A percentile compares a stretch with the other conserved stretches of the same genome.
phyloP scores from a whole-genome alignment of 2,113 vertebrate genomes.

The Antennarius striatus region DNA sequence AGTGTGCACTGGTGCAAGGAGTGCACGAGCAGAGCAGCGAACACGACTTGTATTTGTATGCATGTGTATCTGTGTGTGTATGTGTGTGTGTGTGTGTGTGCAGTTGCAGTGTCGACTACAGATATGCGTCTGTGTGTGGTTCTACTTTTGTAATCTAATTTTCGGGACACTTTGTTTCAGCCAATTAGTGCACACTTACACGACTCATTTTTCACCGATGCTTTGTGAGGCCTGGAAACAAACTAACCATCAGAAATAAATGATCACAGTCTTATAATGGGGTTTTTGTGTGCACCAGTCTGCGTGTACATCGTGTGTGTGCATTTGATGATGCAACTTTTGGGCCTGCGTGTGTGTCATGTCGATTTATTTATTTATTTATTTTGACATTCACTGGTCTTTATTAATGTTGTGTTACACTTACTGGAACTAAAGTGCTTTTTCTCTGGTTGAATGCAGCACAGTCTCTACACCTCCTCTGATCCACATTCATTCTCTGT shows the following conservation, averaged over 20 bases:
- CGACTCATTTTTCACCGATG: constrained; percentile 46
- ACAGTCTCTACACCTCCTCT: constrained; percentile 1
- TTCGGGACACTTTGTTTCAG: constrained; percentile 34
- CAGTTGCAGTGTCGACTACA: constrained; percentile 2
- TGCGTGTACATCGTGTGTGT: neutral
- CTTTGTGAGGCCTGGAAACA: constrained; percentile 35
- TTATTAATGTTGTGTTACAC: constrained; percentile 16
- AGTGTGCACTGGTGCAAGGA: constrained; percentile 9
- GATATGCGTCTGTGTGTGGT: constrained; percentile 1
- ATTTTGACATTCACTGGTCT: constrained; percentile 40
- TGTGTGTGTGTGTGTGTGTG: constrained; percentile 8
- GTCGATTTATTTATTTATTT: neutral
- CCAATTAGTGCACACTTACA: constrained; percentile 49
- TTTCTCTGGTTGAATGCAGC: constrained; percentile 14
- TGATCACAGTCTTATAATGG: constrained; percentile 9
- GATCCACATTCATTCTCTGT: constrained; percentile 33
- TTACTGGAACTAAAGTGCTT: constrained; percentile 1
- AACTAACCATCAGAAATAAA: constrained; percentile 28
- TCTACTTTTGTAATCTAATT: constrained; percentile 12
- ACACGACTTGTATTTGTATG: constrained; percentile 7
- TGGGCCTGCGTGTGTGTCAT: too few species aligned
- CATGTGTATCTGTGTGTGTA: constrained; percentile 18
- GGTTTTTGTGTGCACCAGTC: neutral
- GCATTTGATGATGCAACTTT: constrained; percentile 4
- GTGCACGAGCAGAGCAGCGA: neutral